A percentile compares a stretch with the other conserved stretches of the same genome.
These are phyloP conservation scores for Steinernema carpocapsae DNA, from an alignment of 2,888 invertebrate genomes.

Conservation along the genomic window DNA sequence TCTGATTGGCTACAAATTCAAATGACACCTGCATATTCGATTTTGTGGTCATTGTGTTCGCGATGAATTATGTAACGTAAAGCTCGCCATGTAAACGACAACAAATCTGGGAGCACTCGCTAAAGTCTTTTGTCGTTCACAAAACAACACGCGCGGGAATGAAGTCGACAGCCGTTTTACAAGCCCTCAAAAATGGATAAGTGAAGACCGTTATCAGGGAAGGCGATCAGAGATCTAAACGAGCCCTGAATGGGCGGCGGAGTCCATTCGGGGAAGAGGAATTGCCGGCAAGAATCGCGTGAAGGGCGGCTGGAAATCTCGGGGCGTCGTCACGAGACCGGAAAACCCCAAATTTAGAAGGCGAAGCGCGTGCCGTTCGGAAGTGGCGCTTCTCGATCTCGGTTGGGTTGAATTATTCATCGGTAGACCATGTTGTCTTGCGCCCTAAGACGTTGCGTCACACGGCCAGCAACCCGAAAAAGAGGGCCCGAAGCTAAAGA, in stretches of 20 bases:
- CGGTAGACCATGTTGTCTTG: neutral
- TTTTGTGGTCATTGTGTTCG: no score
- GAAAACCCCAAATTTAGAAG: slow-evolving; percentile 33
- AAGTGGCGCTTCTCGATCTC: slow-evolving; percentile 15
- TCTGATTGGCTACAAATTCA: no score
- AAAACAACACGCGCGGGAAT: no score
- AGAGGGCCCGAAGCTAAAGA: no score
- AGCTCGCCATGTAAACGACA: no score
- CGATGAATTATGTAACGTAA: no score
- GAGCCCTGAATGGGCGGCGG: neutral
- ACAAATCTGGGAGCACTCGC: no score
- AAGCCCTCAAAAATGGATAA: no score
- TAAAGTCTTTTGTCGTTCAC: no score
- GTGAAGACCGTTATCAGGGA: no score
- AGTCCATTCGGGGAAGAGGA: neutral
- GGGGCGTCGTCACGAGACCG: slow-evolving; percentile 26
- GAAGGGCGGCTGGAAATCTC: neutral
- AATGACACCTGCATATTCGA: no score
- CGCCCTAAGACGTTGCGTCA: neutral
- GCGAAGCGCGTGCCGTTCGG: slow-evolving; percentile 8
- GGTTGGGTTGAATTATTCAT: slow-evolving; percentile 17
- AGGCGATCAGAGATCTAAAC: neutral
- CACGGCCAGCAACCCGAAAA: neutral
- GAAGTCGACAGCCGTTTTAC: no score
- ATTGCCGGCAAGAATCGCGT: neutral